Percentiles rank a stretch among this genome's conserved stretches.
Evolutionary conservation across 2,797 vertebrate species (phyloP).

Genomic region (Pseudochromis fuscus): DNA sequence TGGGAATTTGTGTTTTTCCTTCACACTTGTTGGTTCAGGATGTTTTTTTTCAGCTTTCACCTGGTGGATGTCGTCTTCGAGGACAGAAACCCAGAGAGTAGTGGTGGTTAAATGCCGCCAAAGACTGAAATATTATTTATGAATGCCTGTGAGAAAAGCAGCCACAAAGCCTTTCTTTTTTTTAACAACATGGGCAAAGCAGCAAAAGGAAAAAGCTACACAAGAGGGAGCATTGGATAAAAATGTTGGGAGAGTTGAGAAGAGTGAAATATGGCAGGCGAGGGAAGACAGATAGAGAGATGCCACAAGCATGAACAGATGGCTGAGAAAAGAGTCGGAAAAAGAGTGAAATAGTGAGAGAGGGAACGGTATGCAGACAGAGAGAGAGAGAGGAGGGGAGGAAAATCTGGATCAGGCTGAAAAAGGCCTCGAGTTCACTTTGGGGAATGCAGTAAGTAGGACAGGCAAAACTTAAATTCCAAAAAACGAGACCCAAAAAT

Average conservation of each 20-base stretch:
- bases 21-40: neutral
- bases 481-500: conserved; percentile 73
- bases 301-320: conserved; percentile 79
- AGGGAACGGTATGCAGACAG: conserved; percentile 25
- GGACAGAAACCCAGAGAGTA: conserved; percentile 10
- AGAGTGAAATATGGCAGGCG: conserved; percentile 65
- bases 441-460: conserved; percentile 81
- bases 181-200: conserved; percentile 19
- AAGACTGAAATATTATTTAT: conserved; percentile 12
- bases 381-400: conserved; percentile 23
- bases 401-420: conserved; percentile 81
- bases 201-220: conserved; percentile 30
- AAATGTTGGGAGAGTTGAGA: conserved; percentile 51
- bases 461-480: conserved; percentile 78
- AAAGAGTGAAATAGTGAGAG: conserved; percentile 38
- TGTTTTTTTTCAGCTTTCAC: neutral
- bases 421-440: conserved; percentile 80
- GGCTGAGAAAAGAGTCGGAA: conserved; percentile 62
- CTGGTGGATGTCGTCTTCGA: neutral
- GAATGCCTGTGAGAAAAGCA: neutral
- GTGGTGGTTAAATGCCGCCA: conserved; percentile 1
- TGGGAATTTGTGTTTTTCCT: neutral
- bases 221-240: conserved; percentile 34
- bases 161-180: conserved; percentile 28
- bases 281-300: conserved; percentile 58